These are phyloP conservation scores for Trematomus loennbergii DNA, from an alignment of 2,113 vertebrate genomes.

Conservation along the genomic window DNA sequence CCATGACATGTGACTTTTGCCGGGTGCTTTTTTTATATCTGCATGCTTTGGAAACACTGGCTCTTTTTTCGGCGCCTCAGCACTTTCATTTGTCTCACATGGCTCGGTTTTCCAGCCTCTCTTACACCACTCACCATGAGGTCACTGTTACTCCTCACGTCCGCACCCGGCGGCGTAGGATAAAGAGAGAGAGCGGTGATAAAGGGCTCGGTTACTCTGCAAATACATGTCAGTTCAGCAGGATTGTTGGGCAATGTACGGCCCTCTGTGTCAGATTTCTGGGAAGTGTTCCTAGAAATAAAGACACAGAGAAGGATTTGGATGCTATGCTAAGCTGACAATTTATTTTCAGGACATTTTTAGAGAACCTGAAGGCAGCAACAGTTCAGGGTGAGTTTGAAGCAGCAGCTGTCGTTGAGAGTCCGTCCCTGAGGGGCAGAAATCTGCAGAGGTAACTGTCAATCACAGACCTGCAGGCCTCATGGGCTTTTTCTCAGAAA, in stretches of 20 bases:
- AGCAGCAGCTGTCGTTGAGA: conserved; percentile 73
- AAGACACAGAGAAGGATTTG: conserved; percentile 24
- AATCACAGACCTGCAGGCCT: conserved; percentile 69
- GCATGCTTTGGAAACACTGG: conserved; percentile 55
- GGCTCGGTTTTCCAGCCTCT: conserved; percentile 71
- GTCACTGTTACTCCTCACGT: conserved; percentile 71
- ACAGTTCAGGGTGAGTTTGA: conserved; percentile 59
- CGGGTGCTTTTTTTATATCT: conserved; percentile 32
- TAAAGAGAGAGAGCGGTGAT: conserved; percentile 26
- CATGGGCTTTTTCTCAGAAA: conserved; percentile 75
- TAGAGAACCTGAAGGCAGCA: conserved; percentile 60
- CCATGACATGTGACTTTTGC: conserved; percentile 67
- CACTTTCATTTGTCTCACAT: conserved; percentile 74
- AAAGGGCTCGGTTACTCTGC: conserved; percentile 51
- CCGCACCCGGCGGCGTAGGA: conserved; percentile 55
- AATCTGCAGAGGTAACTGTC: conserved; percentile 79
- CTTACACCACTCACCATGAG: conserved; percentile 75
- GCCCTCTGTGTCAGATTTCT: conserved; percentile 36
- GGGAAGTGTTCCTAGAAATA: conserved; percentile 26
- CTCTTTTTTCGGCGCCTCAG: conserved; percentile 75
- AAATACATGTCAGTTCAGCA: conserved; percentile 43
- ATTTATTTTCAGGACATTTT: conserved; percentile 55
- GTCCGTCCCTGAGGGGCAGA: conserved; percentile 61
- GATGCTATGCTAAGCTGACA: conserved; percentile 36
- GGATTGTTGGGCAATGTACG: conserved; percentile 4